phyloP scores from a whole-genome alignment of 1,140 invertebrate species.

The Laupala kohalensis region DNA sequence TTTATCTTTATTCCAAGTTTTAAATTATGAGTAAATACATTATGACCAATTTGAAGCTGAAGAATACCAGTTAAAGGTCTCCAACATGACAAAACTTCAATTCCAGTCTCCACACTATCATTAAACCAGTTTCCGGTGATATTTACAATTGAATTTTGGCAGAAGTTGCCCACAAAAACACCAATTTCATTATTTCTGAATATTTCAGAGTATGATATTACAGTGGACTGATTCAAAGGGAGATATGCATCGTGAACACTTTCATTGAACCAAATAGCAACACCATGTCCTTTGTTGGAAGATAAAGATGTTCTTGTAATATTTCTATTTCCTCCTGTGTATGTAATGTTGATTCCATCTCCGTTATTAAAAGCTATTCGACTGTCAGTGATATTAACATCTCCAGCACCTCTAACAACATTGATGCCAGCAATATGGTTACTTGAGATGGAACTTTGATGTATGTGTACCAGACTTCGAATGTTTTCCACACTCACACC shows the following conservation, averaged over 20 bases:
- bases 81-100: constrained; percentile 73
- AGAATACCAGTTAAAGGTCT: constrained; percentile 27
- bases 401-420: constrained; percentile 70
- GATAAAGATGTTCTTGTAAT: constrained; percentile 65
- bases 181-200: constrained; percentile 72
- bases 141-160: constrained; percentile 61
- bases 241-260: constrained; percentile 67
- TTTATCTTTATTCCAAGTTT: constrained; percentile 63
- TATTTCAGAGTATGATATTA: constrained; percentile 75
- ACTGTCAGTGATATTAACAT: constrained; percentile 83
- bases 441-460: constrained; percentile 66
- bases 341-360: constrained; percentile 82
- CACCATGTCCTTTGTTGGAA: constrained; percentile 72
- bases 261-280: constrained; percentile 79
- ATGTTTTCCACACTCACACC: constrained; percentile 78
- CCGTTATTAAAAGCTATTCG: constrained; percentile 83
- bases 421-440: constrained; percentile 84
- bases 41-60: constrained; percentile 72
- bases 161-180: constrained; percentile 66
- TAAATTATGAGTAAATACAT: constrained; percentile 62
- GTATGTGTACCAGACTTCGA: constrained; percentile 63
- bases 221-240: constrained; percentile 66
- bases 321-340: constrained; percentile 79
- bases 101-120: constrained; percentile 53
- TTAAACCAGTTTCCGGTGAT: constrained; percentile 77